phyloP scores from a whole-genome alignment of 2,113 vertebrate species.

The Nestor notabilis region DNA sequence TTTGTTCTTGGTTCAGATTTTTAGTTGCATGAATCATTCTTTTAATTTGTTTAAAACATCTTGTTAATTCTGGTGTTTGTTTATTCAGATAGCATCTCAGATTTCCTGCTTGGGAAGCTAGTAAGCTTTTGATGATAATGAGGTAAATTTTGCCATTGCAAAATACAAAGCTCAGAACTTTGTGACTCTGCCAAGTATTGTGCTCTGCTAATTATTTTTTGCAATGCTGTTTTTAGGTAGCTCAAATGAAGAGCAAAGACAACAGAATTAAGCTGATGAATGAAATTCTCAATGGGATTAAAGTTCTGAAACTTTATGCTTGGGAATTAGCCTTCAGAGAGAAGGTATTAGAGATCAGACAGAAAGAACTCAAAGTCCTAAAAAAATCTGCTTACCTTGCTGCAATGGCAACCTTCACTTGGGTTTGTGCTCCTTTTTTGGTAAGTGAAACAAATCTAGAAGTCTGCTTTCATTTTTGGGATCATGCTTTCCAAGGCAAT shows the following conservation, averaged over 20 bases:
- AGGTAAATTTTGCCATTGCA: slow-evolving; percentile 35
- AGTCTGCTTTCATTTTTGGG: neutral
- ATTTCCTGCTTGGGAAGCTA: slow-evolving; percentile 42
- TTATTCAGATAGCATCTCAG: slow-evolving; percentile 40
- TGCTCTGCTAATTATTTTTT: slow-evolving; percentile 47
- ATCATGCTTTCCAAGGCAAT: neutral
- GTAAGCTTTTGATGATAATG: slow-evolving; percentile 58
- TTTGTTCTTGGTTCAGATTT: neutral
- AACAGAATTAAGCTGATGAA: slow-evolving; percentile 97
- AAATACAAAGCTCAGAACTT: slow-evolving; percentile 31
- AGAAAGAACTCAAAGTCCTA: slow-evolving; percentile 90
- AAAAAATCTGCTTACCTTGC: slow-evolving; percentile 91
- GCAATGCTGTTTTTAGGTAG: slow-evolving; percentile 80
- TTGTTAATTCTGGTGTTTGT: slow-evolving; percentile 32
- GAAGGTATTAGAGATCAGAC: slow-evolving; percentile 89
- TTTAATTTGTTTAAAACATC: slow-evolving; percentile 28
- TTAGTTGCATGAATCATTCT: neutral
- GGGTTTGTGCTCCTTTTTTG: slow-evolving; percentile 97
- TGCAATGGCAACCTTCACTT: slow-evolving; percentile 92
- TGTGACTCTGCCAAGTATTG: slow-evolving; percentile 53
- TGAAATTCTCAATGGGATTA: slow-evolving; percentile 96
- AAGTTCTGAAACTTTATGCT: slow-evolving; percentile 95
- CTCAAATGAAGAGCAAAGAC: slow-evolving; percentile 98
- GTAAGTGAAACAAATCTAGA: slow-evolving; percentile 76
- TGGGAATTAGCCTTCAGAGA: slow-evolving; percentile 96